Evolutionary conservation across 2,888 invertebrate species (phyloP).

Genomic region (Monochamus alternatus): DNA sequence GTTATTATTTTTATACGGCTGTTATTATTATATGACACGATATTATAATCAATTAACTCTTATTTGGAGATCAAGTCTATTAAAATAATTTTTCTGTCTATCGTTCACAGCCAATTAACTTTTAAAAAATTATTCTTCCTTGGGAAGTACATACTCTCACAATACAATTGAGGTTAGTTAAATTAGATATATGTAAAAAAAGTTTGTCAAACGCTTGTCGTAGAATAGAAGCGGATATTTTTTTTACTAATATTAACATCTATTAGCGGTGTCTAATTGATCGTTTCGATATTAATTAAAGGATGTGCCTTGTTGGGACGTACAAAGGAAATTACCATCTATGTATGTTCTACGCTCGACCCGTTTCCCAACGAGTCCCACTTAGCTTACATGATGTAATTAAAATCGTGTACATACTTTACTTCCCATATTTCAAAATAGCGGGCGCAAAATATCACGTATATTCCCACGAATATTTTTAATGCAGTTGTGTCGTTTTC

Average conservation of each 20-base stretch:
- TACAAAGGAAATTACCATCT: slow-evolving; percentile 8
- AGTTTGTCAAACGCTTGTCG: neutral
- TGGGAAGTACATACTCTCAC: neutral
- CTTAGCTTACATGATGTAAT: neutral
- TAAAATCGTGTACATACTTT: too few relatives aligned
- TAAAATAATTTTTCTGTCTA: too few relatives aligned
- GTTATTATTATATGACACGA: too few relatives aligned
- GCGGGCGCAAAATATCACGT: too few relatives aligned
- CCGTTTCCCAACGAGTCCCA: neutral
- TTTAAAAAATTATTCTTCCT: neutral
- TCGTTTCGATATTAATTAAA: neutral
- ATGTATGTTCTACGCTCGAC: neutral
- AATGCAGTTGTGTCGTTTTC: too few relatives aligned
- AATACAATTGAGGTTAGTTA: neutral
- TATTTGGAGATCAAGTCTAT: too few relatives aligned
- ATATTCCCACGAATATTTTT: too few relatives aligned
- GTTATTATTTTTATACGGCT: too few relatives aligned
- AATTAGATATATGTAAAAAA: neutral
- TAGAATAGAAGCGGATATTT: neutral
- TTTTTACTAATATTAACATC: neutral
- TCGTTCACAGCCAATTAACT: neutral
- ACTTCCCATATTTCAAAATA: too few relatives aligned
- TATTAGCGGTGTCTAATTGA: neutral
- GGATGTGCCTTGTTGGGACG: neutral
- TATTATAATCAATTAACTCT: too few relatives aligned